Base-by-base conservation (phyloP, 2,113 vertebrate species). In the Rutilus rutilus region DNA sequence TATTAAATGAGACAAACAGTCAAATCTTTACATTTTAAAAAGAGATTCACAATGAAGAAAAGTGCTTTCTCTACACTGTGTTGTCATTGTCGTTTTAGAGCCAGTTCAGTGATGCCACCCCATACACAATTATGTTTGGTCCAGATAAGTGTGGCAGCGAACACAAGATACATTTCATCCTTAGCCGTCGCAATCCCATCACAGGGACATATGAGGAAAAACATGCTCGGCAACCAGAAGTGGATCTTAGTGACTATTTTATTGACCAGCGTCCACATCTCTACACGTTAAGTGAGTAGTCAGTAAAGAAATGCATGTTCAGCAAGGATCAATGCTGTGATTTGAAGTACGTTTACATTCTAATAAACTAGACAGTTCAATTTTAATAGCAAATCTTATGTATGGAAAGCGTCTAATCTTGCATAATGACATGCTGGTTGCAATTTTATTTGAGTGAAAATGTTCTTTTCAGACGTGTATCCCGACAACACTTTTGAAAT, bases 91-190 rank as follows among this genome's bases (percentile, higher is more conserved):
- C 33, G 25, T 73, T 77, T 11, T 50, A 92, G 92, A 88, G 74
- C 47, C 85, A 89, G 76, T 92, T 92, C 69, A 89, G 50, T 47
- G 88, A 92, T 17, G 82, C 83, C 75, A 92, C 90, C 11, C 90
- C 91, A 4, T 92, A 90, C 86, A 88, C 83, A 5, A 89, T 92
- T 59, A 92, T 92, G 92, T 92, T 92, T 69, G 91, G 92, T 67
- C 92, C 92, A 67, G 92, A 92, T 67, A 92, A 89, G 74, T 92
- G 92, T 33, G 91, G 91, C 19, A 84, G 67, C 25, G 77, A 50
- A 57, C 75, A 90, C 78, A 92, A 90, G 50, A 36, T 92, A 6
- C 90, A 92, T 59, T 91, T 92, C 86, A 91, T 92, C 79, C 74
- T 91, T 67, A 78, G 85, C 33, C 89, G 90, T 76, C 83, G 74